These are phyloP conservation scores for Lagodon rhomboides DNA, from an alignment of 2,797 vertebrate species.

Conservation along the genomic window DNA sequence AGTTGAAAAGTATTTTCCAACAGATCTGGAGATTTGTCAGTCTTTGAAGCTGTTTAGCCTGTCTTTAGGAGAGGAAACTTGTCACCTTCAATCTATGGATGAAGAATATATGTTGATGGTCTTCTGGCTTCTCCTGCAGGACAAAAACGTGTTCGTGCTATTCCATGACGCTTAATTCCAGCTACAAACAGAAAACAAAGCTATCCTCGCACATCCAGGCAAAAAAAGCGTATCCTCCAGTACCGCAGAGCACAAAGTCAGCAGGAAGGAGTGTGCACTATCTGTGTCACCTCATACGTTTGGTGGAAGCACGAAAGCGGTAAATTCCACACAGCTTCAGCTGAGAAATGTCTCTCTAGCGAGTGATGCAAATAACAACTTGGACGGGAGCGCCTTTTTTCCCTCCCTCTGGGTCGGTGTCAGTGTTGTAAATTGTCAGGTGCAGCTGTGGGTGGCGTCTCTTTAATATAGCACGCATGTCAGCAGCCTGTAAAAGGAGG, in stretches of 20 bases:
- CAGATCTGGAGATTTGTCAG: neutral
- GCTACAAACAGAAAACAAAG: constrained; percentile 12
- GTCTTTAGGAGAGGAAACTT: constrained; percentile 10
- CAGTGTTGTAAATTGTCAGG: constrained; percentile 89
- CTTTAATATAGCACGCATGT: constrained; percentile 86
- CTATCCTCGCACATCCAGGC: constrained; percentile 26
- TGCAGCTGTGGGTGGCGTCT: constrained; percentile 85
- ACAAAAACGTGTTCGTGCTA: neutral
- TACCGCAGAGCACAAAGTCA: constrained; percentile 17
- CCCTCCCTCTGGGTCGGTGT: constrained; percentile 44
- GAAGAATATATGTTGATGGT: neutral
- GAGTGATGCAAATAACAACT: constrained; percentile 63
- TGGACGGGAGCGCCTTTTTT: constrained; percentile 1
- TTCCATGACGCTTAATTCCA: constrained; percentile 7
- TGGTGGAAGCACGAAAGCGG: constrained; percentile 35
- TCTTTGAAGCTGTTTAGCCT: neutral
- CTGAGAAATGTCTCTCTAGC: constrained; percentile 40
- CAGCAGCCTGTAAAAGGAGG: constrained; percentile 93
- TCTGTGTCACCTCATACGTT: constrained; percentile 20
- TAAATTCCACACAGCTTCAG: constrained; percentile 59
- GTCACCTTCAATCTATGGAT: constrained; percentile 1
- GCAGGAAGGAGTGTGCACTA: constrained; percentile 1
- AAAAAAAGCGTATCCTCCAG: constrained; percentile 1
- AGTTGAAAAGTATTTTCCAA: constrained; percentile 15
- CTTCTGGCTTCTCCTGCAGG: constrained; percentile 4